Evolutionary conservation across 2,797 vertebrate species (phyloP), one percentile per base, ranked within the genome.

Genomic region (Characodon lateralis): DNA sequence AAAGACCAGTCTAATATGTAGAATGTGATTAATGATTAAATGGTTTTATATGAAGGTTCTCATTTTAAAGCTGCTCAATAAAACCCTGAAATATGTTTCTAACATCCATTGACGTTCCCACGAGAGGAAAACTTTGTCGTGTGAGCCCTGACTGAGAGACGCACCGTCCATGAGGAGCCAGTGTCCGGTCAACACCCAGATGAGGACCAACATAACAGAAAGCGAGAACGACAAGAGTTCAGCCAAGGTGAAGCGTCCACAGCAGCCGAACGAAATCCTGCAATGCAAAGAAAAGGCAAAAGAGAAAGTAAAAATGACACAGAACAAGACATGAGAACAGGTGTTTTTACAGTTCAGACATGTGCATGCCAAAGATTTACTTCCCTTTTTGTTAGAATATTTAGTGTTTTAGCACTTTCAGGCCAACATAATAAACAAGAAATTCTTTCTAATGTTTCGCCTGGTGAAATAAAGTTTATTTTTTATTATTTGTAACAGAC

Each of bases 111-210:
- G n/a, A 77, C 48, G 55, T 68, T 20, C n/a, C 53, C 24, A 43
- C 50, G 1, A 69, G 46, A 31, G 39, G 73, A 63, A 79, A 68
- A 51, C 51, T 41, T 24, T 16, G 63, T 41, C 14, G 3, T 12
- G 14, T 51, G 50, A 51, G 50, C 13, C 14, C 13, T 48, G 1
- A 59, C 58, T 24, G 35, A 66, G 31, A 35, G 10, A 92, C 96
- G 86, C 83, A 99, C 98, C 98, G 5, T 99, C 98, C 98, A 99
- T 99, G 76, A 99, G 97, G 50, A 99, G 97, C 98, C 98, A 99
- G 89, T 99, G 98, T 90, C 98, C 98, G 13, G 98, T 99, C 56
- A 99, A 95, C 89, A 99, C 98, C 98, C 98, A 99, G 95, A 99
- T 99, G 90, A 99, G 97, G 85, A 99, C 98, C 71, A 99, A 96